Conservation (phyloP, 2,113 vertebrate genomes). For the Corvus moneduloides region DNA sequence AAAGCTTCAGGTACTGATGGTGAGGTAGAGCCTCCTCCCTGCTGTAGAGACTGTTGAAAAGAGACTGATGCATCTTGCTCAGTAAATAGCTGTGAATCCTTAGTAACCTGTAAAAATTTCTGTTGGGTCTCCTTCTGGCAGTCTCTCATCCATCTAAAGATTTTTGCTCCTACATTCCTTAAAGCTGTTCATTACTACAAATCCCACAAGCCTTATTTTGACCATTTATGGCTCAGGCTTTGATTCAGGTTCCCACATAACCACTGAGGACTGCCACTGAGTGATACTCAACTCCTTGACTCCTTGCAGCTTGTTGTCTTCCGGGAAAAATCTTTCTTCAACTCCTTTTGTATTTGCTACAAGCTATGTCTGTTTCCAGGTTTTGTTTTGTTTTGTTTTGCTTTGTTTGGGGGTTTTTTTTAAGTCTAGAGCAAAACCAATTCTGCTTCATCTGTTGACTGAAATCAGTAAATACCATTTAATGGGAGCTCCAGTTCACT, state of each 20-base stretch:
- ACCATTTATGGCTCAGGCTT: not conserved
- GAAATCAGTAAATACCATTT: not conserved
- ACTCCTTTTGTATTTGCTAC: not conserved
- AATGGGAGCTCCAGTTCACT: not conserved
- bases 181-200: not conserved
- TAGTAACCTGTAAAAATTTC: not conserved
- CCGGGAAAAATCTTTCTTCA: not conserved
- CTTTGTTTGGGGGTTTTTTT: not conserved
- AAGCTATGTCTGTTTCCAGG: accelerated
- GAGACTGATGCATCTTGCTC: not conserved
- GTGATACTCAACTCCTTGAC: not conserved
- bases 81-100: not conserved
- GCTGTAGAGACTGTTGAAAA: not conserved
- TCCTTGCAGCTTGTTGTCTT: not conserved
- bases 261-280: not conserved
- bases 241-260: not conserved
- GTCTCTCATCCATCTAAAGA: not conserved
- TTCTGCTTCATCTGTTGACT: not conserved
- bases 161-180: not conserved
- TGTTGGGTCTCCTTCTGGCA: not conserved
- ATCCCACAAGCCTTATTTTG: not conserved
- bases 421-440: not conserved
- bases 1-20: not conserved
- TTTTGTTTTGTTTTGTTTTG: not conserved
- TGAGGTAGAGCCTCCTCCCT: not conserved